Evolutionary conservation across 1,140 invertebrate genomes (phyloP), one percentile per base, ranked within the genome.

Genomic region (Neotoxoptera formosana): DNA sequence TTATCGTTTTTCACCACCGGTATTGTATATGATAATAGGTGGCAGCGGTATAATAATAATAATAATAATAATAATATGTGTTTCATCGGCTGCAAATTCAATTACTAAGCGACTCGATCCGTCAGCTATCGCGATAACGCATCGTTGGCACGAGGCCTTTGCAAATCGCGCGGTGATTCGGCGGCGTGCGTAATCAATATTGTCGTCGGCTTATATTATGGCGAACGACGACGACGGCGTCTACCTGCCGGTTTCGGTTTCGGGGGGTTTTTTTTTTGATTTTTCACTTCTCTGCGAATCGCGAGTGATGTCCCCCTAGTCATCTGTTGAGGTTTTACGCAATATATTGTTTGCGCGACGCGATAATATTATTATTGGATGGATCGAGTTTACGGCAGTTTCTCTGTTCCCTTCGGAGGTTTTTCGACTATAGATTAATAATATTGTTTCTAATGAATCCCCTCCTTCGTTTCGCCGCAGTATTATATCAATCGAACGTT

Each of bases 91-190:
- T 30, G 30, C 60, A 76, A 76, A 76, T 76, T 76, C 60, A 76
- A 76, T 76, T 34, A 76, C 60, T 7, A 53, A 30, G n/a, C n/a
- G 60, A 76, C 60, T 76, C 14, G 60, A 67, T 76, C 14, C 60
- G 14, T 76, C 60, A 30, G 60, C 60, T 76, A 76, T 76, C 60
- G 30, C 6, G n/a, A 53, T 53, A 53, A 76, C n/a, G n/a, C 4
- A 76, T 76, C n/a, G 60, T 76, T 76, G 60, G 60, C 60, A 76
- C n/a, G n/a, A 76, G 60, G 60, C 60, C 60, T 76, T 76, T 76
- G 30, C 14, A 17, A 34, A 76, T n/a, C 60, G 30, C n/a, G 14
- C 14, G n/a, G 30, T 76, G 60, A 76, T 76, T 76, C 81, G 36
- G 81, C 36, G 81, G 21, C 41, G 20, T 83, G 81, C 81, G 21